These are phyloP conservation scores for Drosophila pseudotalamancana DNA, from an alignment of 2,888 invertebrate species.

Conservation along the genomic window DNA sequence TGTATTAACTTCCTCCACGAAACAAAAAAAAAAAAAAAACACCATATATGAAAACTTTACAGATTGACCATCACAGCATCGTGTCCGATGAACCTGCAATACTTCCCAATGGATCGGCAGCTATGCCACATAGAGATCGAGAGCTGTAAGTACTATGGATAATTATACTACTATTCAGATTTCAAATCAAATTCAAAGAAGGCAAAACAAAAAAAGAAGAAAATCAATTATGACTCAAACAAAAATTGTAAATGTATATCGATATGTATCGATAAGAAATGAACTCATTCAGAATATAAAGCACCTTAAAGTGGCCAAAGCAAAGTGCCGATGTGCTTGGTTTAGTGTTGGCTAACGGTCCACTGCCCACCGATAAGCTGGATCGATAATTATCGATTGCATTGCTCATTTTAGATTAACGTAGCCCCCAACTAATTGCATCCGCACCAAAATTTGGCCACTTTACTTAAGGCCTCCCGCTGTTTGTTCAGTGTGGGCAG, in stretches of 20 bases:
- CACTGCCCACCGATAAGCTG: slow-evolving; percentile 4
- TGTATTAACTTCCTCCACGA: slow-evolving; percentile 5
- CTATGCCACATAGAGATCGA: slow-evolving; percentile 97
- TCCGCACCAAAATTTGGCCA: slow-evolving; percentile 50
- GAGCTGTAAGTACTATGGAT: slow-evolving; percentile 93
- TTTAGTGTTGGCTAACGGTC: slow-evolving; percentile 39
- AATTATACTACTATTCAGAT: slow-evolving; percentile 1
- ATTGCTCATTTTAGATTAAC: neutral
- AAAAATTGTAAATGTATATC: slow-evolving; percentile 27
- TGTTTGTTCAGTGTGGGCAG: slow-evolving; percentile 77
- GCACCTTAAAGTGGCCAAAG: slow-evolving; percentile 55
- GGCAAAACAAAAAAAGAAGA: slow-evolving; percentile 7
- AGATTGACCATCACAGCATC: slow-evolving; percentile 96
- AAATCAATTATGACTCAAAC: slow-evolving; percentile 23
- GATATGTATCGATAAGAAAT: slow-evolving; percentile 36
- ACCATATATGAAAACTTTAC: slow-evolving; percentile 23
- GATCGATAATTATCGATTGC: neutral
- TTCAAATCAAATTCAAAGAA: slow-evolving; percentile 3
- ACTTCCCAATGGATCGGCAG: slow-evolving; percentile 98
- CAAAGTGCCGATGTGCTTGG: slow-evolving; percentile 48
- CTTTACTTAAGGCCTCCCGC: slow-evolving; percentile 67
- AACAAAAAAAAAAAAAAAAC: slow-evolving; percentile 27
- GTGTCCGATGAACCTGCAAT: slow-evolving; percentile 98
- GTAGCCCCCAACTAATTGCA: slow-evolving; percentile 41
- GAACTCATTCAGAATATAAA: slow-evolving; percentile 78